Base-by-base conservation (phyloP, 2,888 invertebrate species). In the Tupiocoris notatus region DNA sequence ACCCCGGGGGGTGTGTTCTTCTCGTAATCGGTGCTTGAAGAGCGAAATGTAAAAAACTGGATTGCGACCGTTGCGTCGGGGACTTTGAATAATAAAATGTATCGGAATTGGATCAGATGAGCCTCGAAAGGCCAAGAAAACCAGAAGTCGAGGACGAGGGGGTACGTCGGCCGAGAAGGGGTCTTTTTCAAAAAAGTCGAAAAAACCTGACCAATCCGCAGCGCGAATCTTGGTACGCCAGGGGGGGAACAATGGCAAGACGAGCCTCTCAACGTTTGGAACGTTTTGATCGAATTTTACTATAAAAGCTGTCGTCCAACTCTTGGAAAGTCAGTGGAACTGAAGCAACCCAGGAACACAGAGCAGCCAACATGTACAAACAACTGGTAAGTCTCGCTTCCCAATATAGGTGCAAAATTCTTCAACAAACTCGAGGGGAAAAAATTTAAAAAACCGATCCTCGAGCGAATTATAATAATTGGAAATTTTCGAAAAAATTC, bases 281-380 rank as follows among this genome's bases (percentile, higher is more conserved):
- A 39, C 6, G 39, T 39, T 39, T 39, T 39, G 20, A 16, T 6
- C 59, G 18, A 23, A 39, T 62, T 73, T 22, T 23, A 20, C n/a
- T 73, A 73, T 73, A 73, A 63, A 73, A 73, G 62, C 22, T 23
- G 61, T 22, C 17, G 7, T 9, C 1, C 1, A 2, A n/a, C 12
- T 1, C n/a, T 9, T 7, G 21, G 21, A 25, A 73, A 73, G 21
- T 73, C 73, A 73, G 73, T 73, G 61, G 61, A 73, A 73, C 73
- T 62, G 67, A 20, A 54, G 62, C 22, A 20, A 61, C 54, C 61
- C 25, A 54, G 65, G 9, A 70, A 59, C 58, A 59, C 58, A 73
- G 61, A 73, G 73, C 73, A 73, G 73, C 73, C 61, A 70, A 25
- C 62, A 73, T 73, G 73, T 54, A 62, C 73, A 73, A 73, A 20